These are phyloP conservation scores for Microchrysa polita DNA, from an alignment of 2,888 invertebrate species.

Conservation along the genomic window DNA sequence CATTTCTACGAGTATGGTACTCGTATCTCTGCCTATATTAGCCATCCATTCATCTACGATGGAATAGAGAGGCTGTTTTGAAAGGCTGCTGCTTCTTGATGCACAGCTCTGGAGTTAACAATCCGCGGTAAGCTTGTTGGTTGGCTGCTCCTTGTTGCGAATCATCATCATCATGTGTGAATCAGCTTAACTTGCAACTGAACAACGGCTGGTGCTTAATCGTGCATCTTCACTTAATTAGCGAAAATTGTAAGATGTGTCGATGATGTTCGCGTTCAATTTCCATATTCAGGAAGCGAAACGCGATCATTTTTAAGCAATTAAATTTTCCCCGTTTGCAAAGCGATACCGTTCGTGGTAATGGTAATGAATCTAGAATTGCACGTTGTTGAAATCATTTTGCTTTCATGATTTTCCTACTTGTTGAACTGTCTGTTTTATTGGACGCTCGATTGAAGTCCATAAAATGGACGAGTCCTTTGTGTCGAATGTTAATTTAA, in stretches of 20 bases:
- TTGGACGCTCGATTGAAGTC: too few relatives aligned
- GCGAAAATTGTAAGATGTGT: conserved; percentile 20
- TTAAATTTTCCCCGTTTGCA: too few relatives aligned
- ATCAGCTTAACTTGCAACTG: background rate
- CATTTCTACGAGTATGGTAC: background rate
- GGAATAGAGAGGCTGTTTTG: background rate
- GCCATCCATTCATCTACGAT: background rate
- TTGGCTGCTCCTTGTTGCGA: background rate
- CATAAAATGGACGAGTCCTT: too few relatives aligned
- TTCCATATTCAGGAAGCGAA: background rate
- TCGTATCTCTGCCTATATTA: conserved; percentile 4
- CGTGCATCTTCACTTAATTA: conserved; percentile 21
- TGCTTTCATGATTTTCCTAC: too few relatives aligned
- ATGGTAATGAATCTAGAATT: too few relatives aligned
- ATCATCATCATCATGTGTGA: conserved; percentile 35
- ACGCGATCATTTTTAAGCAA: background rate
- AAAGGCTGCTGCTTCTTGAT: too few relatives aligned
- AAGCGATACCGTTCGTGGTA: too few relatives aligned
- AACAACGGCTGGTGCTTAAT: background rate
- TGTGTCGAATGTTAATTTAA: too few relatives aligned
- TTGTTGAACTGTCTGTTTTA: too few relatives aligned
- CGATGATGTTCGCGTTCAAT: background rate
- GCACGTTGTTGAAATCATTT: too few relatives aligned
- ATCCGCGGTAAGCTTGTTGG: conserved; percentile 1
- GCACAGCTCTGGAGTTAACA: background rate